A percentile compares a stretch with the other conserved stretches of the same genome.
Conservation (phyloP, 2,797 vertebrate genomes). For the Fistularia tabacaria region DNA sequence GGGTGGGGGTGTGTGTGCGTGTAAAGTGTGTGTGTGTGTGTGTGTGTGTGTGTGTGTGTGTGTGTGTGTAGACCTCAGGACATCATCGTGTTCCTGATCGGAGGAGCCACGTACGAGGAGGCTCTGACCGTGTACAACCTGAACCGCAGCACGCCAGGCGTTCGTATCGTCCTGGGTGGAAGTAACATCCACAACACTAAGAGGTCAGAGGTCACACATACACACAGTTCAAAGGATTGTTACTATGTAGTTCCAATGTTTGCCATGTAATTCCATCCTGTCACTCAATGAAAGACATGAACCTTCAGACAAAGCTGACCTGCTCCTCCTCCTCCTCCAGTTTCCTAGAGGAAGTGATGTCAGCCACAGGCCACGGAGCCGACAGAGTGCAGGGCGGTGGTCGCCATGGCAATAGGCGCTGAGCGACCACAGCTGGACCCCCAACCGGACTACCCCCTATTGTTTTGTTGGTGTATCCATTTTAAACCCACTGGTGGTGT, state of each 20-base stretch:
- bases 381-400: conserved; percentile 43
- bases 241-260: no score
- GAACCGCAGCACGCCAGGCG: conserved; percentile 86
- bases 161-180: conserved; percentile 89
- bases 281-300: no score
- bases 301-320: no score
- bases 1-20: background rate
- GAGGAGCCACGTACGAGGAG: conserved; percentile 92
- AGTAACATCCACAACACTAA: conserved; percentile 90
- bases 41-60: conserved; percentile 8
- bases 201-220: conserved; percentile 70
- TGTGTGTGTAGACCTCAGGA: conserved; percentile 84
- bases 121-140: conserved; percentile 89
- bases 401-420: conserved; percentile 62
- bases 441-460: no score
- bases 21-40: background rate
- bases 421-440: conserved; percentile 16
- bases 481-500: no score
- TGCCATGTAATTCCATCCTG: no score
- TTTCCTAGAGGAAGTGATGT: conserved; percentile 75
- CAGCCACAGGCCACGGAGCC: conserved; percentile 34
- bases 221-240: background rate
- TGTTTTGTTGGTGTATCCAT: no score
- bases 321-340: conserved; percentile 26
- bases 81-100: conserved; percentile 89